Evolutionary conservation across 2,113 vertebrate genomes (phyloP), one percentile per base, ranked within the genome.

Genomic region (Mandrillus leucophaeus): DNA sequence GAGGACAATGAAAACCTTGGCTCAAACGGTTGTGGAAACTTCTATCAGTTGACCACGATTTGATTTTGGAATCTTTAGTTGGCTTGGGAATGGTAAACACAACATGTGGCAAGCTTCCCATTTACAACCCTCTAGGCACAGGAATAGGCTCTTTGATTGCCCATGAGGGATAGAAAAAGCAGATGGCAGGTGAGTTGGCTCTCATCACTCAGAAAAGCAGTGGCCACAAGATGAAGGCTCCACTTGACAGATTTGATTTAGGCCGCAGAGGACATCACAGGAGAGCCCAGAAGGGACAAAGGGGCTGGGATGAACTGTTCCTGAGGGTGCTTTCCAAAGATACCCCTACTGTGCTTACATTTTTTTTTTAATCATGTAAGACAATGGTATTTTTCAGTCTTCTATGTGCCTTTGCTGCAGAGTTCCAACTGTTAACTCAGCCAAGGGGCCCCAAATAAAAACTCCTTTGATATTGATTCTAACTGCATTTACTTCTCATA

Each of bases 141-240:
- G 83, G 85, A 35, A 78, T 32, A 45, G 52, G 75, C 18, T 10
- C 52, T n/a, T 78, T 88, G 90, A 90, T 87, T 93, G 79, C 90
- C 88, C 94, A 91, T 1, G 3, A 93, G 79, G 88, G 45, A 83
- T 1, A 32, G 88, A 55, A 73, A 55, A 97, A 93, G 92, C 97
- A 97, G 97, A 95, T 96, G 96, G 91, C 59, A 94, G 97, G 96
- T 96, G 96, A 97, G 90, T 22, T 93, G 85, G 92, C 55, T 50
- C 55, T 80, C 79, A 87, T 78, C 90, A 68, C 94, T 97, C 78
- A 72, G 91, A 64, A 88, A 43, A 79, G 68, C 84, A 55, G 72
- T 35, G 85, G 76, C 59, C 82, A 80, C 18, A 18, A 79, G 72
- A 91, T 0, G 40, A 88, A 96, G 95, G 84, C 55, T 66, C 48